Conservation (phyloP, 2,797 vertebrate species). For the Hoplostethus mediterraneus region DNA sequence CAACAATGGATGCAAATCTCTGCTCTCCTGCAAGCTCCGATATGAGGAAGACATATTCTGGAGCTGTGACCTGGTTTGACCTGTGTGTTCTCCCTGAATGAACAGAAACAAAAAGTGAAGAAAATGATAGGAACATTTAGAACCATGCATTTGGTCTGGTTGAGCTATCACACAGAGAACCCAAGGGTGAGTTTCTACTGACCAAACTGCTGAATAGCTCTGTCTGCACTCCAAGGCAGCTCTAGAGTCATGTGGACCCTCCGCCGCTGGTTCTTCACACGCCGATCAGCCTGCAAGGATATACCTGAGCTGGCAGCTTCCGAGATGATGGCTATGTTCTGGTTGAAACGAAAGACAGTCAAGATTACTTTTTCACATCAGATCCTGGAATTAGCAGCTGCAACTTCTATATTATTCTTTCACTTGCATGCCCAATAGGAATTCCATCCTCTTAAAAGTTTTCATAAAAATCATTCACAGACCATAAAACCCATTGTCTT, state of each 20-base stretch:
- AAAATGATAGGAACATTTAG: background rate
- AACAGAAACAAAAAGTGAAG: constrained; percentile 2
- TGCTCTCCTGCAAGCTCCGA: constrained; percentile 98
- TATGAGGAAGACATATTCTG: constrained; percentile 98
- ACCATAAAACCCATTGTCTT: background rate
- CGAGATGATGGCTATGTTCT: constrained; percentile 99
- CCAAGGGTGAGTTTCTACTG: constrained; percentile 45
- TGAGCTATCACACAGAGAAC: background rate
- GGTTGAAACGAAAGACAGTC: background rate
- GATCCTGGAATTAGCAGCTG: no score
- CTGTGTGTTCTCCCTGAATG: constrained; percentile 93
- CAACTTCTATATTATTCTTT: background rate
- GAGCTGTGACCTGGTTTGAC: constrained; percentile 98
- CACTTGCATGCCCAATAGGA: no score
- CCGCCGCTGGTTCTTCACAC: constrained; percentile 96
- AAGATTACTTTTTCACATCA: background rate
- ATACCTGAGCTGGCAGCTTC: constrained; percentile 99
- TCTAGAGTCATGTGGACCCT: constrained; percentile 98
- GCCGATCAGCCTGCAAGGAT: constrained; percentile 95
- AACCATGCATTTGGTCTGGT: background rate
- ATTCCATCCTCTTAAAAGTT: background rate
- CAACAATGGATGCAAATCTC: constrained; percentile 98
- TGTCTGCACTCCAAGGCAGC: constrained; percentile 96
- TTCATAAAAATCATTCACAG: background rate
- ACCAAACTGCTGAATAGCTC: constrained; percentile 99